Conservation (phyloP, 92 coral and sea anemone species). For the Actinernus sp. region DNA sequence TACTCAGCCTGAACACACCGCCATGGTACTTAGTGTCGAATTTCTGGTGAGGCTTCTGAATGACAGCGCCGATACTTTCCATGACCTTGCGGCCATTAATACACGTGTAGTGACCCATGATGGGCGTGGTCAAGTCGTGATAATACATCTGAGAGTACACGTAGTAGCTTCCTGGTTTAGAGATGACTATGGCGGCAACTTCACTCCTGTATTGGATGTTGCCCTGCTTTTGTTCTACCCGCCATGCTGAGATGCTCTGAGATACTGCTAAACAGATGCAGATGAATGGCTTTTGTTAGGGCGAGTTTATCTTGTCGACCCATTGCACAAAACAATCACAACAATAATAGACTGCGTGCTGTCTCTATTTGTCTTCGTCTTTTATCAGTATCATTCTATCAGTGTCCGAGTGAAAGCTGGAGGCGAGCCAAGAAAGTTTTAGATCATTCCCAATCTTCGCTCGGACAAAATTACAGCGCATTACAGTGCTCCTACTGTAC, state of each 20-base stretch:
- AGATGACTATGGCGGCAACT: conserved; percentile 66
- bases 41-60: no score
- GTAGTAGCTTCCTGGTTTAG: conserved; percentile 73
- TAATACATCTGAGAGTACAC: conserved; percentile 94
- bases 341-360: no score
- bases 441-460: no score
- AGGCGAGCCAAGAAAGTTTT: no score
- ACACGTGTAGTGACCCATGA: conserved; percentile 70
- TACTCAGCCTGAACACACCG: conserved; percentile 73
- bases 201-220: conserved; percentile 58
- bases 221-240: conserved; percentile 62
- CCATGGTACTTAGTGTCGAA: conserved; percentile 81
- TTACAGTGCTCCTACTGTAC: no score
- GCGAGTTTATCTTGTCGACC: no score
- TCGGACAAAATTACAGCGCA: no score
- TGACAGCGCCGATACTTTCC: conserved; percentile 62
- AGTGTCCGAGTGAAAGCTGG: no score
- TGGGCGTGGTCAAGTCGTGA: conserved; percentile 52
- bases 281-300: no score
- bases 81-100: conserved; percentile 67
- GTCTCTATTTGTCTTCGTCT: no score
- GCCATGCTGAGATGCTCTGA: conserved; percentile 54
- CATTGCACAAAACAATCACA: no score
- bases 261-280: conserved; percentile 3
- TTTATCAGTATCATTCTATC: no score